Evolutionary conservation across 2,797 vertebrate species (phyloP).

Genomic region (Anas bahamensis): DNA sequence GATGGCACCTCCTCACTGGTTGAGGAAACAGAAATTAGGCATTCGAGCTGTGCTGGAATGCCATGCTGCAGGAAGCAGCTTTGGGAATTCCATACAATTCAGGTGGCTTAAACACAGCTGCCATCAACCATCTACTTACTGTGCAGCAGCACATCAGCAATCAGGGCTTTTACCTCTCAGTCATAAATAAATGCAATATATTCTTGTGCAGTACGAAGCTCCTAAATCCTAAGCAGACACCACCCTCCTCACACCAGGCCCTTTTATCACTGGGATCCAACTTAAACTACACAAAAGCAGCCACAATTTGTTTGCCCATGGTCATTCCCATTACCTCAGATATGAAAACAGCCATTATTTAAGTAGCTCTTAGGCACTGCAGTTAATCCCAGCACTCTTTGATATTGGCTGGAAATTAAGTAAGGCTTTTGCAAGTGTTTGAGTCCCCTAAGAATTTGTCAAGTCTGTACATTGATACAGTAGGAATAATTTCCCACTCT

Average conservation of each 20-base stretch:
- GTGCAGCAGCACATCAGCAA: neutral
- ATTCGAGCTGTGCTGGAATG: neutral
- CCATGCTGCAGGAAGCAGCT: neutral
- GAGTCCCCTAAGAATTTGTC: neutral
- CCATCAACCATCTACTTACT: neutral
- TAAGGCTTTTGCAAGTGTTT: neutral
- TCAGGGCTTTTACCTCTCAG: neutral
- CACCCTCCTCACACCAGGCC: neutral
- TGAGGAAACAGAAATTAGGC: neutral
- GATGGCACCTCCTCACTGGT: neutral
- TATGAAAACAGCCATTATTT: neutral
- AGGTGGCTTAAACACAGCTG: neutral
- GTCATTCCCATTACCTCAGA: neutral
- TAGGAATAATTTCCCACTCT: neutral
- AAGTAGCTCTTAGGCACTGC: neutral
- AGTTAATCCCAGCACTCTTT: neutral
- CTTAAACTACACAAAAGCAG: neutral
- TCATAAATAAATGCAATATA: neutral
- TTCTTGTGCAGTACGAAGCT: neutral
- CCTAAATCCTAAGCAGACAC: neutral
- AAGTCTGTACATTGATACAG: neutral
- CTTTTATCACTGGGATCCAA: neutral
- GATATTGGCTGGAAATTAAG: neutral
- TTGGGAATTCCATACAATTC: neutral
- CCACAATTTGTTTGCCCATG: neutral